These are phyloP conservation scores for Serilophus lunatus DNA, from an alignment of 2,113 vertebrate species.

Conservation along the genomic window DNA sequence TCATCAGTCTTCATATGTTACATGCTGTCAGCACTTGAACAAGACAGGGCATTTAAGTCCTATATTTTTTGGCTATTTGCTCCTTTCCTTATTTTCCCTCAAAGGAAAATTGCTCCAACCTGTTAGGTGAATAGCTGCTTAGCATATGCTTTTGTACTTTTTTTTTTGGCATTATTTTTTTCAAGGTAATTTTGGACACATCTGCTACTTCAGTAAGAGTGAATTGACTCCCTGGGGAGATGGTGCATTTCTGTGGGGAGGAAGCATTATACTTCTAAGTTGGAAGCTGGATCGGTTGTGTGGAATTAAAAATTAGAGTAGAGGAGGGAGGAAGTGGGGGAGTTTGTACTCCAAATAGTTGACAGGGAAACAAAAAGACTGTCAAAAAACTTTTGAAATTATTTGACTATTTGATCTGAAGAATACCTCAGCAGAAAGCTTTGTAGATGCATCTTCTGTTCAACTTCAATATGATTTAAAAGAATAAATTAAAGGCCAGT, in stretches of 20 bases:
- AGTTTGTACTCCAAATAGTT: neutral
- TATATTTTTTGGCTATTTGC: neutral
- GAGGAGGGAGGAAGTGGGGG: neutral
- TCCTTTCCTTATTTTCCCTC: neutral
- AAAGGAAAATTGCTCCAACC: neutral
- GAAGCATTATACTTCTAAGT: neutral
- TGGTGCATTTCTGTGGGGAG: neutral
- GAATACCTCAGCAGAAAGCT: neutral
- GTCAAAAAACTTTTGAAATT: neutral
- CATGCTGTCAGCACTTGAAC: neutral
- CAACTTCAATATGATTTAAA: neutral
- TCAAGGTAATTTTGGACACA: neutral
- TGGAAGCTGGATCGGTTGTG: neutral
- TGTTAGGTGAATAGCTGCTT: neutral
- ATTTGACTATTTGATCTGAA: neutral
- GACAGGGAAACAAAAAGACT: neutral
- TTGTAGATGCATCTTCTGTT: neutral
- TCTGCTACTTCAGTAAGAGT: neutral
- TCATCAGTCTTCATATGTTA: neutral
- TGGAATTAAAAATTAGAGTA: neutral
- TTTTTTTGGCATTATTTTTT: neutral
- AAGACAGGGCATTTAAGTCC: neutral
- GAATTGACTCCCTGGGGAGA: neutral
- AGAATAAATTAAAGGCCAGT: neutral
- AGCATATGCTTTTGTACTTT: neutral